Evolutionary conservation across 2,888 invertebrate species (phyloP).

Genomic region (Folsomia manolachei): DNA sequence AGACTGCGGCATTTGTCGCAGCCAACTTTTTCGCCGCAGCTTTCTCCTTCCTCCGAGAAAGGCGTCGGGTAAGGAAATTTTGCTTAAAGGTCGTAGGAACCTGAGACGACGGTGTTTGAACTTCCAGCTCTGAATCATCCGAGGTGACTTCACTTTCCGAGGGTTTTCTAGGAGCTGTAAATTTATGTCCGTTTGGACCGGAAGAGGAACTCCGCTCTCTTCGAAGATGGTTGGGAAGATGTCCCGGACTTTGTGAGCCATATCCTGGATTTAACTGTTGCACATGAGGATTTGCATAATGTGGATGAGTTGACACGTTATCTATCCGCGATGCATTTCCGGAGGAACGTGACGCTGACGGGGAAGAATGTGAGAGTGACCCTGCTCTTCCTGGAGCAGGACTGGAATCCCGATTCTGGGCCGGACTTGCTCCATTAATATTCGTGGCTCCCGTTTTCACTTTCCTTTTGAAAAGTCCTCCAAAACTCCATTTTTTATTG

Average conservation of each 20-base stretch:
- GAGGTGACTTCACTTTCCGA: conserved; percentile 46
- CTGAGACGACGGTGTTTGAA: conserved; percentile 10
- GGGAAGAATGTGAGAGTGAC: conserved; percentile 19
- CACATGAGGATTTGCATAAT: neutral
- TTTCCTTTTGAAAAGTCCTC: conserved; percentile 68
- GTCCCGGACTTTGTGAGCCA: neutral
- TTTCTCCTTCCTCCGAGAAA: conserved; percentile 56
- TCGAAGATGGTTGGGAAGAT: neutral
- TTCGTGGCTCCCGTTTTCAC: neutral
- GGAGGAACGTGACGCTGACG: conserved; percentile 14
- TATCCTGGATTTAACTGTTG: neutral
- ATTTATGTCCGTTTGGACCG: conserved; percentile 19
- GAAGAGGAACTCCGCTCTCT: neutral
- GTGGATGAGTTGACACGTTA: neutral
- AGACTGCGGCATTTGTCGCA: conserved; percentile 1
- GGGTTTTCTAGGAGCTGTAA: neutral
- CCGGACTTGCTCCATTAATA: conserved; percentile 16
- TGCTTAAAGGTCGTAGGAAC: conserved; percentile 30
- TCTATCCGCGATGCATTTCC: neutral
- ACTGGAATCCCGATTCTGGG: conserved; percentile 15
- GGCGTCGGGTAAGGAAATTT: conserved; percentile 53
- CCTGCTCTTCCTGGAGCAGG: conserved; percentile 9
- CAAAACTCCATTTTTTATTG: conserved; percentile 68
- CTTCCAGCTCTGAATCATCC: conserved; percentile 42
- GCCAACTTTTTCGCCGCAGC: conserved; percentile 50